Evolutionary conservation across 1,140 invertebrate genomes (phyloP).

Genomic region (Aplysia californica): DNA sequence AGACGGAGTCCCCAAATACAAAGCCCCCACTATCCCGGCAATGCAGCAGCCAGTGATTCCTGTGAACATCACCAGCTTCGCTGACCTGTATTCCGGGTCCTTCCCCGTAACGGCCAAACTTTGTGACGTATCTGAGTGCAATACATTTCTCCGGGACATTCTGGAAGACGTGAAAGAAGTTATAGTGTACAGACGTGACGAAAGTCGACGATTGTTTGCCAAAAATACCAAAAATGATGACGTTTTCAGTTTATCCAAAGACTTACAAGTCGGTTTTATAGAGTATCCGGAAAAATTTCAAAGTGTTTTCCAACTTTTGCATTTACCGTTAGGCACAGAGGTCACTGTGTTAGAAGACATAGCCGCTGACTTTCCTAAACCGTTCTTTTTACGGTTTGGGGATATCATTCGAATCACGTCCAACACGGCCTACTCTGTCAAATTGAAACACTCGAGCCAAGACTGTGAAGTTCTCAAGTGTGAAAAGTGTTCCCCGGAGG

Average conservation of each 20-base stretch:
- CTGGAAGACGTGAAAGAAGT: background rate
- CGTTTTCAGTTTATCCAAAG: constrained; percentile 20
- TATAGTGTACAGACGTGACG: background rate
- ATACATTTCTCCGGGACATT: constrained; percentile 1
- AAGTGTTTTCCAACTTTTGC: constrained; percentile 31
- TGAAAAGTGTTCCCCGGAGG: constrained; percentile 20
- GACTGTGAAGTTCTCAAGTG: constrained; percentile 29
- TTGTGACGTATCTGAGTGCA: background rate
- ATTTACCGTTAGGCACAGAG: constrained; percentile 29
- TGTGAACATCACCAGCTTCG: constrained; percentile 3
- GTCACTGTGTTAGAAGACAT: constrained; percentile 45
- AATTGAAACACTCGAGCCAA: background rate
- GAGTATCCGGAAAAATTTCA: constrained; percentile 36
- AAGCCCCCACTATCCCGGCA: background rate
- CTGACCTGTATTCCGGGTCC: constrained; percentile 3
- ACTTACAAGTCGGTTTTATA: constrained; percentile 26
- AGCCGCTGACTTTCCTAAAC: constrained; percentile 46
- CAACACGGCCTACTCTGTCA: constrained; percentile 19
- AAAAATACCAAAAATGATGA: constrained; percentile 27
- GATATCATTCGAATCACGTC: constrained; percentile 34
- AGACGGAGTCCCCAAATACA: constrained; percentile 1
- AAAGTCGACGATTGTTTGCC: constrained; percentile 18
- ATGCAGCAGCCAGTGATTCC: background rate
- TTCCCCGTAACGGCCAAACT: constrained; percentile 23
- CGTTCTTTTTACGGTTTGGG: constrained; percentile 42